Evolutionary conservation across 2,113 vertebrate species (phyloP), one percentile per base, ranked within the genome.

Genomic region (Elaphurus davidianus): DNA sequence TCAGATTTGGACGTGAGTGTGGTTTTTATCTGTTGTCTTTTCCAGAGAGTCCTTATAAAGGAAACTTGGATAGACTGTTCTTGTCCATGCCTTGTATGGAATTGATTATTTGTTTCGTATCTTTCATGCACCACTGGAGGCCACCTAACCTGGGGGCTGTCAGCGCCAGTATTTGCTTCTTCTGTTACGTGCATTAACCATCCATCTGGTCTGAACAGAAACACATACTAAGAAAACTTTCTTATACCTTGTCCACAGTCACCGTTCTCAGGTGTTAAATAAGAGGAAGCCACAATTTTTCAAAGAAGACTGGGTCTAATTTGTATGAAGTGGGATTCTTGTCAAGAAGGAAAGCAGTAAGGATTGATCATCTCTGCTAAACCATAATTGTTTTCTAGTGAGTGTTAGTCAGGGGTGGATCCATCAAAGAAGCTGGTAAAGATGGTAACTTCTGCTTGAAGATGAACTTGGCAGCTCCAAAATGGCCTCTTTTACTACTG

Each of bases 211-310:
- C 50, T 96, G 36, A 91, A 74, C 78, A 78, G 78, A 87, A 55
- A 94, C 47, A 88, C 33, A 16, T 9, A 74, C 95, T 91, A 59
- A 86, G 92, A 96, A 95, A 89, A 93, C 82, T 94, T 98, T 93
- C 13, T 95, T n/a, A 19, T 89, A 13, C 74, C 78, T 91, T 94
- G 59, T 86, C 91, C 82, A 87, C 55, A 98, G 97, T 95, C 96
- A 93, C 76, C 97, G 4, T 95, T 98, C 91, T 90, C 10, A 14
- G 55, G 93, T 86, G 91, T 98, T 98, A 97, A 36, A 97, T 87
- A 87, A 91, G 54, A 93, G 43, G 79, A 89, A 28, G 45, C 84
- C 62, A 54, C 7, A 0, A 0, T 27, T 40, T 30, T 92, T 93
- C 36, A 50, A 33, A 90, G 30, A 23, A 87, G 30, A 23, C 27